Conservation (phyloP, 2,888 invertebrate species). For the Marronus borbonicus region DNA sequence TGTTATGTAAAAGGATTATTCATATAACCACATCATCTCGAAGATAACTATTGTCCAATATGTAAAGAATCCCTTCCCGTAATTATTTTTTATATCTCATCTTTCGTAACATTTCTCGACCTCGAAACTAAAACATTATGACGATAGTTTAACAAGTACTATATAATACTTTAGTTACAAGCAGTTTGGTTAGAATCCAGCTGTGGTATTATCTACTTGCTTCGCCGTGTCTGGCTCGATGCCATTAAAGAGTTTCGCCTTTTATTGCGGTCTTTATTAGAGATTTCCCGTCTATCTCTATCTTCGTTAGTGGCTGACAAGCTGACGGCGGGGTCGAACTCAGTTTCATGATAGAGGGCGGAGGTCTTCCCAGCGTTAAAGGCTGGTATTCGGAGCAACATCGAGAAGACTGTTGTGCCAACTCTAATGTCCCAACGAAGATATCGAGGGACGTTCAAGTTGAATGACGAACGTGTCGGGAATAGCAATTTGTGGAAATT, state of each 20-base stretch:
- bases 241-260: slow-evolving; percentile 40
- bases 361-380: background rate
- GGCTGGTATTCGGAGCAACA: background rate
- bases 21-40: no score
- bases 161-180: no score
- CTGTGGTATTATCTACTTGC: no score
- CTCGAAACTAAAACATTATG: no score
- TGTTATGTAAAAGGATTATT: no score
- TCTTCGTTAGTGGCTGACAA: slow-evolving; percentile 40
- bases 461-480: slow-evolving; percentile 34
- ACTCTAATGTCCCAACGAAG: background rate
- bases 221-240: background rate
- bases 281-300: slow-evolving; percentile 36
- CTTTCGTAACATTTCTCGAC: no score
- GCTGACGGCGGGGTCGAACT: slow-evolving; percentile 24
- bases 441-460: background rate
- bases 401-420: background rate
- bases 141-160: no score
- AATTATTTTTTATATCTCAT: no score
- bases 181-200: no score
- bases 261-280: slow-evolving; percentile 47
- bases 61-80: no score
- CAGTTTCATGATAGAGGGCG: slow-evolving; percentile 9
- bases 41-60: no score
- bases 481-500: background rate